Evolutionary conservation across 2,113 vertebrate genomes (phyloP), one percentile per base, ranked within the genome.

Genomic region (Macquaria ambigua): DNA sequence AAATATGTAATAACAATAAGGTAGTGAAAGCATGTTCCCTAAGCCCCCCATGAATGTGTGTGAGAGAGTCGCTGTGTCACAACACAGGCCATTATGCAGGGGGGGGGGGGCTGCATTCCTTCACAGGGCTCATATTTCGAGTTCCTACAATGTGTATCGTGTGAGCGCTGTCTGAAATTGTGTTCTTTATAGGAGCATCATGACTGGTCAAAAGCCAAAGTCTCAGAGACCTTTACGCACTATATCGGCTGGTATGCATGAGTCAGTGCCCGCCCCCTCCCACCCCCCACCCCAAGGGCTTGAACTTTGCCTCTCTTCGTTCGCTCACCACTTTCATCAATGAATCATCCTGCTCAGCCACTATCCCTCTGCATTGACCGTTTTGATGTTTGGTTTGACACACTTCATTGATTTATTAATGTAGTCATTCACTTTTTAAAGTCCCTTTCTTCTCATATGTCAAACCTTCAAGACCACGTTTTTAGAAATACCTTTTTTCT

Each of bases 41-140:
- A 81, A 85, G 74, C 31, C 88, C 55, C 63, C 69, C 68, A 37
- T 80, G 77, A 90, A 84, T 80, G 81, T 86, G 86, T 83, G 43
- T 58, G 50, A 56, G 63, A 74, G 69, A 66, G 79, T 52, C 39
- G 55, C 74, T 85, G 84, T 91, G 88, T 89, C 86, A 85, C 89
- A 90, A 84, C 82, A 87, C 78, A 83, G 85, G 85, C 87, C 84
- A 87, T 87, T 89, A 87, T 91, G 41, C 74, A 80, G 28, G 28
- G 28, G 28, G 28, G 28, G 90, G 89, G 88, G 72, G 39, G 39
- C 77, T 74, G 78, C 92, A 93, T 94, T 94, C 93, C 89, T 91
- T 73, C 31, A 25, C 68, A 14, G 69, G 66, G 84, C 62, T 95
- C 90, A 50, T 53, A 76, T 95, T 95, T 90, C 90, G 0, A 62